These are phyloP conservation scores for Hippoglossus stenolepis DNA, from an alignment of 2,113 vertebrate genomes.

Conservation along the genomic window DNA sequence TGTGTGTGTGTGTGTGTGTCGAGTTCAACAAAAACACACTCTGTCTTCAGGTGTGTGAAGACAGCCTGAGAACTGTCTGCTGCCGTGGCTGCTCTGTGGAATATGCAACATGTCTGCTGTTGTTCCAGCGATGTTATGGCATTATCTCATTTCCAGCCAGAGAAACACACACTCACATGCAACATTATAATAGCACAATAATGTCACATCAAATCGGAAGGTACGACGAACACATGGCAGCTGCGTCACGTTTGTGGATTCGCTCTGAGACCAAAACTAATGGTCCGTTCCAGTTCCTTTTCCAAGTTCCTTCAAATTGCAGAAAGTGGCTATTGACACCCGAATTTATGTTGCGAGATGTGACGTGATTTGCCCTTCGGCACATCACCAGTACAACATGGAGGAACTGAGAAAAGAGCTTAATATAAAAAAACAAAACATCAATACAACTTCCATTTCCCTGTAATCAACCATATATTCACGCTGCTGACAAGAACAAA, in stretches of 20 bases:
- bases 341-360: no score
- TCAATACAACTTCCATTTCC: no score
- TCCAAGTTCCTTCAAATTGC: not conserved
- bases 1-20: constrained; percentile 27
- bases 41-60: constrained; percentile 36
- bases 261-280: not conserved
- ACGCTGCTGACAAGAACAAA: no score
- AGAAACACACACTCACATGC: not conserved
- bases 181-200: no score
- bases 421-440: no score
- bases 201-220: not conserved
- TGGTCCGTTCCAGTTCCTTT: not conserved
- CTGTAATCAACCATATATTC: no score
- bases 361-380: no score
- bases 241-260: not conserved
- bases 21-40: constrained; percentile 52
- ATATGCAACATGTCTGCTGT: constrained; percentile 13
- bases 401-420: no score
- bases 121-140: not conserved
- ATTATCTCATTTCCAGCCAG: not conserved
- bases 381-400: no score
- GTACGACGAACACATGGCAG: not conserved
- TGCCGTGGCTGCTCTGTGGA: constrained; percentile 2
- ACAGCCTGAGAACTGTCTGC: constrained; percentile 30
- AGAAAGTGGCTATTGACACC: no score